Conservation (phyloP, 2,113 vertebrate genomes). For the Tragulus kanchil region DNA sequence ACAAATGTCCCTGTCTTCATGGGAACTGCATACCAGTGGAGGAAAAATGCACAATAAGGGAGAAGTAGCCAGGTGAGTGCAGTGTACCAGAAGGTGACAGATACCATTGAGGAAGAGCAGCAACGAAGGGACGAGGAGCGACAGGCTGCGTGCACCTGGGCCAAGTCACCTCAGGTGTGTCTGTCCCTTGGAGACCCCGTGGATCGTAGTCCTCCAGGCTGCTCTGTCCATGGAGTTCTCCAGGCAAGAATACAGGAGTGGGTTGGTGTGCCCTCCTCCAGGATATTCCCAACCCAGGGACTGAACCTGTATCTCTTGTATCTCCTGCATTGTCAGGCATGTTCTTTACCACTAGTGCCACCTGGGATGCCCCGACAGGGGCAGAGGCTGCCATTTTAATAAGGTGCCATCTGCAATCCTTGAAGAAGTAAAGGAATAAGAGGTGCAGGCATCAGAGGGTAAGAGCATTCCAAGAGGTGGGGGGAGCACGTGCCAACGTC, state of each 20-base stretch:
- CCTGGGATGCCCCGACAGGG: background rate
- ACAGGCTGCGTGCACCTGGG: no score
- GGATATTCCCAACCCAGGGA: no score
- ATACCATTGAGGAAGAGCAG: background rate
- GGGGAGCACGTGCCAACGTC: background rate
- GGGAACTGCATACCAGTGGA: background rate
- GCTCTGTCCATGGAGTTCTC: no score
- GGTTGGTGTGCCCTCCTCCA: no score
- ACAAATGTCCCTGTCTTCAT: background rate
- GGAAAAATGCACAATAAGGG: background rate
- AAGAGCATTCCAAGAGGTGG: background rate
- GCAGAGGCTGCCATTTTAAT: background rate
- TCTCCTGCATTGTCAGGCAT: no score
- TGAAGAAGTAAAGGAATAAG: background rate
- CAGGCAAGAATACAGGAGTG: no score
- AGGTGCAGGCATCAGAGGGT: background rate
- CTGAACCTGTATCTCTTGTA: no score
- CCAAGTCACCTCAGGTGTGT: no score
- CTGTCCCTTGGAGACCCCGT: no score
- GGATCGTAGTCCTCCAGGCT: no score
- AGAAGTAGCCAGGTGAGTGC: background rate
- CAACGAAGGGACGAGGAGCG: background rate
- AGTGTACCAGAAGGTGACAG: background rate
- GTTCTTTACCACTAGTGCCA: no score
- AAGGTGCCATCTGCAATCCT: background rate